A percentile compares a stretch with the other conserved stretches of the same genome.
phyloP scores from a whole-genome alignment of 2,113 vertebrate species.

The Sialia sialis region DNA sequence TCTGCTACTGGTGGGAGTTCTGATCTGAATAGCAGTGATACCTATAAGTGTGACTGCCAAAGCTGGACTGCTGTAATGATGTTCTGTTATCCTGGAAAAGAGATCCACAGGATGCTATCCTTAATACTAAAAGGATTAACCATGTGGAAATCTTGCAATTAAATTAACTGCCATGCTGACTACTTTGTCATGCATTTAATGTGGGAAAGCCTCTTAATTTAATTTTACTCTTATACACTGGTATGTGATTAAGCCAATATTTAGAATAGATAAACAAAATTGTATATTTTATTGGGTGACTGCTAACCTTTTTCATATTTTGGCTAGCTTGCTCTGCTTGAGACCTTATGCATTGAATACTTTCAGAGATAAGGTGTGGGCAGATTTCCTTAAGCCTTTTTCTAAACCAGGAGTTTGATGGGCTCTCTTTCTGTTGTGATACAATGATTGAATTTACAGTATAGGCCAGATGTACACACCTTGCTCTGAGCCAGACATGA shows the following conservation, averaged over 20 bases:
- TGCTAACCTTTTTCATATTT: neutral
- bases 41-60: neutral
- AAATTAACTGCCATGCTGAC: neutral
- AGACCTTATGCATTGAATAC: neutral
- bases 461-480: fast-evolving
- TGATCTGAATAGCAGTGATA: neutral
- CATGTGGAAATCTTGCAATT: slow-evolving; percentile 10
- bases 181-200: neutral
- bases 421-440: neutral
- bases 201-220: slow-evolving; percentile 27
- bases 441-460: neutral
- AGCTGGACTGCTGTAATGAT: neutral
- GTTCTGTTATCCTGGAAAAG: neutral
- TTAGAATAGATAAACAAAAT: slow-evolving; percentile 25
- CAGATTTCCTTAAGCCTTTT: neutral
- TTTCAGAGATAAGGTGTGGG: neutral
- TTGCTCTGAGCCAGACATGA: neutral
- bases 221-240: neutral
- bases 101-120: neutral
- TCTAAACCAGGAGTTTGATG: neutral
- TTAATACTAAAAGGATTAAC: slow-evolving; percentile 13
- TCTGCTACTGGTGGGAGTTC: neutral
- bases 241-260: neutral
- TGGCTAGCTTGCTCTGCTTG: neutral
- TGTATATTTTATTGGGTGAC: neutral